Evolutionary conservation across 2,113 vertebrate genomes (phyloP).

Genomic region (Chaenocephalus aceratus): DNA sequence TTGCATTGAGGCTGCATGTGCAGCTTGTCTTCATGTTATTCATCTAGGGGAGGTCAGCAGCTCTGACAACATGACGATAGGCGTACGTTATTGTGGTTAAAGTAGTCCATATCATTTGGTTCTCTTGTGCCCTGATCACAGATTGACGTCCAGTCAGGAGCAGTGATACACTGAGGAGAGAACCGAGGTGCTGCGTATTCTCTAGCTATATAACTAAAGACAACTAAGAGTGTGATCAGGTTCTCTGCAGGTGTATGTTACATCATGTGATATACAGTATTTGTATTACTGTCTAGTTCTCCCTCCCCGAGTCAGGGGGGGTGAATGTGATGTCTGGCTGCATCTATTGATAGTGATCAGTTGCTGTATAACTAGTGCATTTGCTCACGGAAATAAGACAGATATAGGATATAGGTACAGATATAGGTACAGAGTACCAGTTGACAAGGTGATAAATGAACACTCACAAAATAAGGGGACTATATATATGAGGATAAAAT

Average conservation of each 20-base stretch:
- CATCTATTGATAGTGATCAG: not conserved
- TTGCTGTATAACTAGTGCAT: not conserved
- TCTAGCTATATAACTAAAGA: not conserved
- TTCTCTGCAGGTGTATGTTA: not conserved
- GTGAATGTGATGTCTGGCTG: not conserved
- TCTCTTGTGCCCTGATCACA: not conserved
- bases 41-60: no score
- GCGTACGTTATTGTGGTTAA: no score
- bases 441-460: not conserved
- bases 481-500: no score
- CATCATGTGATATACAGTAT: not conserved
- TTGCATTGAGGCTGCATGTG: not conserved
- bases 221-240: not conserved
- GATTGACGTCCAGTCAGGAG: not conserved
- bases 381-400: not conserved
- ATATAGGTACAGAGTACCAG: not conserved
- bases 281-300: not conserved
- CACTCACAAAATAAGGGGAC: not conserved
- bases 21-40: no score
- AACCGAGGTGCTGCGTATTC: not conserved
- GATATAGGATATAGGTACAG: not conserved
- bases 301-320: not conserved
- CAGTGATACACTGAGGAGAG: not conserved
- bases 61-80: no score
- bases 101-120: not conserved